Base-by-base conservation (phyloP, 2,888 invertebrate species). In the Halocaridina rubra region DNA sequence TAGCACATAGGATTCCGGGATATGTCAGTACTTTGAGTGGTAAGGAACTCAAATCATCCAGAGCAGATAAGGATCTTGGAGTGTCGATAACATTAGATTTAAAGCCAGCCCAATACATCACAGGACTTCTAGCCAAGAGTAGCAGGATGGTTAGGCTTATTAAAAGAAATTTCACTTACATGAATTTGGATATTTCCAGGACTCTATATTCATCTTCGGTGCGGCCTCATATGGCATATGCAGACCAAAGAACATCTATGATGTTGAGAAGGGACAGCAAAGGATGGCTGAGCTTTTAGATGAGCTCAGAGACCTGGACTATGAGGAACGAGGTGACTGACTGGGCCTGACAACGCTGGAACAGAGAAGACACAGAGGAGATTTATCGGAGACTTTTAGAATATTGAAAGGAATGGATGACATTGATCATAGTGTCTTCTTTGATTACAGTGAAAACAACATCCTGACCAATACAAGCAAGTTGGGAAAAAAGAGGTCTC, bases 11-110 rank as follows among this genome's bases (percentile, higher is more conserved):
- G 61, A 61, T 10, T n/a, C 61, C n/a, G 24, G n/a, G 8, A n/a
- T n/a, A n/a, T n/a, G n/a, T n/a, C n/a, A n/a, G n/a, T 61, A 8
- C n/a, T n/a, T 61, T 61, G 61, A 72, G 33, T 72, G 61, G 61
- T 61, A 39, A 13, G 39, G 61, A 61, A 61, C 7, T 61, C 8
- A 61, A 61, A 19, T 19, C 61, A 61, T 10, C n/a, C 7, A n/a
- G n/a, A 39, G 19, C n/a, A n/a, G n/a, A 61, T 10, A 61, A n/a
- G n/a, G 61, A 10, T n/a, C n/a, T n/a, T 8, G 61, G 61, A 61
- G 61, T 10, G 7, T n/a, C n/a, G 10, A 22, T 61, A 8, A 8
- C 10, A 22, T 10, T 8, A n/a, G n/a, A 61, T 22, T 22, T 61
- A 61, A 10, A 61, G 61, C n/a, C 61, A 10, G 61, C n/a, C n/a